A percentile compares a stretch with the other conserved stretches of the same genome.
phyloP scores from a whole-genome alignment of 2,113 vertebrate species.

The Brachypodius melanocephalos region DNA sequence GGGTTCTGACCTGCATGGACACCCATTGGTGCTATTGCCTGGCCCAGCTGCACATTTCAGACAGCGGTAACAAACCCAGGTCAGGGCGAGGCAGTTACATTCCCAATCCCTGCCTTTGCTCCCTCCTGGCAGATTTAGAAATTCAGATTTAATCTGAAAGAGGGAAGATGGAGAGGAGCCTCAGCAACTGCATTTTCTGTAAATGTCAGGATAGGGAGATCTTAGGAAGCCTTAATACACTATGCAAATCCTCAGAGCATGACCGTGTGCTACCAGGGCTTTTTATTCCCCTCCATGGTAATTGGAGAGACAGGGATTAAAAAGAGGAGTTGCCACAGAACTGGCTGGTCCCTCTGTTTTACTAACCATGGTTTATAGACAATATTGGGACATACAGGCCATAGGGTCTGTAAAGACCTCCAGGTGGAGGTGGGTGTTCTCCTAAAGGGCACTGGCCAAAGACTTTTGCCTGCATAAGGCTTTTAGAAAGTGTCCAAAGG shows the following conservation, averaged over 20 bases:
- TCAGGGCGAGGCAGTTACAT: accelerated
- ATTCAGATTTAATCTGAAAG: conserved; percentile 24
- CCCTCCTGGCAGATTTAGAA: conserved; percentile 18
- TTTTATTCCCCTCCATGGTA: not conserved
- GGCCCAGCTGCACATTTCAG: not conserved
- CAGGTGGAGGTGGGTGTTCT: not conserved
- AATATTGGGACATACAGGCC: accelerated
- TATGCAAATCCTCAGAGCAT: conserved; percentile 50
- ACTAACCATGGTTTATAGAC: not conserved
- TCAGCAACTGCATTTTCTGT: not conserved
- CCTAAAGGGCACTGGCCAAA: not conserved
- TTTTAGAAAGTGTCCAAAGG: not conserved
- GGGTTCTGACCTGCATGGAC: not conserved
- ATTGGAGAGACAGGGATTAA: conserved; percentile 23
- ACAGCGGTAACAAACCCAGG: not conserved
- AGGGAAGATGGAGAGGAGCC: conserved; percentile 1
- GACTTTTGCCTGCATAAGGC: not conserved
- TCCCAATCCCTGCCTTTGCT: not conserved
- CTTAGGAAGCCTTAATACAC: conserved; percentile 34
- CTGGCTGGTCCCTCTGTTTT: not conserved
- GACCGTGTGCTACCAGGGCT: not conserved
- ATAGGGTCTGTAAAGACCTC: not conserved
- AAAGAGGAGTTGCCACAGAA: not conserved
- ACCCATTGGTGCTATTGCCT: not conserved
- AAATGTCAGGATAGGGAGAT: conserved; percentile 53